phyloP scores from a whole-genome alignment of 2,113 vertebrate genomes.

The Bos javanicus region DNA sequence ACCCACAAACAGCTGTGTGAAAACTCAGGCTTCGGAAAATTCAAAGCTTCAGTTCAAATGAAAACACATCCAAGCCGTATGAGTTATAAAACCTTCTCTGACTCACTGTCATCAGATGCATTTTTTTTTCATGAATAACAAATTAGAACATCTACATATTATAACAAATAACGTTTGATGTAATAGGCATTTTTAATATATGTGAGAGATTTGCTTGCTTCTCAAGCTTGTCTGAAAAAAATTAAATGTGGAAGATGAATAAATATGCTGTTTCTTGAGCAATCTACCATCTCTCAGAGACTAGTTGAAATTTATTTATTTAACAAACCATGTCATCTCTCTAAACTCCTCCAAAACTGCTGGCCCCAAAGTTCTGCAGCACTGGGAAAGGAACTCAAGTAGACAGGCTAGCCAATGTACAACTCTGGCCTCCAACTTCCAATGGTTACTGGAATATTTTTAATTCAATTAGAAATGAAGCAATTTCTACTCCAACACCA shows the following conservation, averaged over 20 bases:
- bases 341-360: slow-evolving; percentile 1
- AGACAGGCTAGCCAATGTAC: background rate
- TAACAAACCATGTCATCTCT: slow-evolving; percentile 2
- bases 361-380: background rate
- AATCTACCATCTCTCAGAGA: background rate
- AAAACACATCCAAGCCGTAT: slow-evolving; percentile 1
- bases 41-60: slow-evolving; percentile 8
- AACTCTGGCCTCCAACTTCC: background rate
- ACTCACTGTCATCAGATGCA: background rate
- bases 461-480: slow-evolving; percentile 24
- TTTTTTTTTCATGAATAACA: background rate
- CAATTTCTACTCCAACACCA: slow-evolving; percentile 23
- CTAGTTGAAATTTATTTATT: slow-evolving; percentile 13
- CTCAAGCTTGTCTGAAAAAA: slow-evolving; percentile 7
- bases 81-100: background rate
- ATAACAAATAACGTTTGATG: background rate
- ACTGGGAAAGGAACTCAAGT: background rate
- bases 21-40: background rate
- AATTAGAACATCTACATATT: background rate
- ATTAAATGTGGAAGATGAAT: slow-evolving; percentile 12
- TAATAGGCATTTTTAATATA: background rate
- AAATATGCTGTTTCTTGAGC: slow-evolving; percentile 2
- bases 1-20: background rate
- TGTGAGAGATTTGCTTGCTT: slow-evolving; percentile 9
- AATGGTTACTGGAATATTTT: background rate